A percentile compares a stretch with the other conserved stretches of the same genome.
Conservation (phyloP, 2,113 vertebrate genomes). For the Strix uralensis region DNA sequence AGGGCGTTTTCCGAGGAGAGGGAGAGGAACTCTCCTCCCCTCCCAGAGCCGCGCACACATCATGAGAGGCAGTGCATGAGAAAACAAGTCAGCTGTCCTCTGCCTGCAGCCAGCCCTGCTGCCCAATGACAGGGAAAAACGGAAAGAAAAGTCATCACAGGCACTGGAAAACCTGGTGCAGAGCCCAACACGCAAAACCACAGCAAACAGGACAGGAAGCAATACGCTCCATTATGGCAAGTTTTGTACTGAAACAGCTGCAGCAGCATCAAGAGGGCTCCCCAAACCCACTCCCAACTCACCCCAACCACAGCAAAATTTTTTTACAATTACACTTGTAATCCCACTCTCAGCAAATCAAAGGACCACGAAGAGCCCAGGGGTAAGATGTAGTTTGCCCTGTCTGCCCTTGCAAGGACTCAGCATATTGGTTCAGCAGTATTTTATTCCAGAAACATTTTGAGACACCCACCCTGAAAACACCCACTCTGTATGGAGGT, state of each 20-base stretch:
- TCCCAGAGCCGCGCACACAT: background rate
- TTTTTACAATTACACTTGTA: background rate
- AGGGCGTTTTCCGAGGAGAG: slow-evolving; percentile 18
- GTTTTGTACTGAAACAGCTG: background rate
- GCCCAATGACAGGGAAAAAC: background rate
- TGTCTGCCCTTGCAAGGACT: background rate
- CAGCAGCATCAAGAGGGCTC: background rate
- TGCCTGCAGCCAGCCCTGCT: background rate
- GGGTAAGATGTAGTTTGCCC: background rate
- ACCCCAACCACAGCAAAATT: background rate
- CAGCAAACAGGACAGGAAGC: background rate
- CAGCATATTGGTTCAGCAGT: background rate
- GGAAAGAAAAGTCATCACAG: slow-evolving; percentile 40
- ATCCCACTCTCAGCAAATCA: background rate
- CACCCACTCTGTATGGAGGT: background rate
- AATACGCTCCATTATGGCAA: background rate
- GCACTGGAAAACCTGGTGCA: slow-evolving; percentile 23
- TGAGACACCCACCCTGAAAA: background rate
- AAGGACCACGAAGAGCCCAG: background rate
- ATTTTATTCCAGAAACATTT: background rate
- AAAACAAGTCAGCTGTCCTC: background rate
- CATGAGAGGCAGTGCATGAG: background rate
- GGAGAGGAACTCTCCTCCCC: slow-evolving; percentile 22
- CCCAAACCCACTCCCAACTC: background rate
- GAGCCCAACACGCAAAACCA: slow-evolving; percentile 13